Evolutionary conservation across 1,140 invertebrate species (phyloP).

Genomic region (Capitella teleta): DNA sequence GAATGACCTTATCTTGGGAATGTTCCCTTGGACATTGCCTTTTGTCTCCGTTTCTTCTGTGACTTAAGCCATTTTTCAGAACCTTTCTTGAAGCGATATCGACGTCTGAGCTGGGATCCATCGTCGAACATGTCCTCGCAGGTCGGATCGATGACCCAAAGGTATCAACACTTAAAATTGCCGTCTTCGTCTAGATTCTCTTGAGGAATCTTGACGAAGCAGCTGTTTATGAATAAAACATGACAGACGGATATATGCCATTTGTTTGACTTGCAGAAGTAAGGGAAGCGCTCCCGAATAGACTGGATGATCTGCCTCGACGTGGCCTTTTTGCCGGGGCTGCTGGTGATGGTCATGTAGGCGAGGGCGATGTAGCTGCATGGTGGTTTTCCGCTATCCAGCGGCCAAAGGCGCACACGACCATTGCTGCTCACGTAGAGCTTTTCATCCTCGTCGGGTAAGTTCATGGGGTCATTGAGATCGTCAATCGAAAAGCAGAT

Average conservation of each 20-base stretch:
- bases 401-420: too few species aligned
- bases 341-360: slow-evolving; percentile 51
- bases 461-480: too few species aligned
- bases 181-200: slow-evolving; percentile 36
- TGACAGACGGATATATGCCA: slow-evolving; percentile 41
- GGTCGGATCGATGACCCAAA: slow-evolving; percentile 38
- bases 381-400: too few species aligned
- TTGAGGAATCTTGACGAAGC: slow-evolving; percentile 38
- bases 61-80: slow-evolving; percentile 1
- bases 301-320: slow-evolving; percentile 43
- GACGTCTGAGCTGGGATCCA: slow-evolving; percentile 33
- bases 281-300: slow-evolving; percentile 37
- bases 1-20: too few species aligned
- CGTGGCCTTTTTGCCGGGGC: slow-evolving; percentile 46
- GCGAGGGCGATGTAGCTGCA: slow-evolving; percentile 55
- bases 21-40: too few species aligned
- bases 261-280: slow-evolving; percentile 39
- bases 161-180: too few species aligned
- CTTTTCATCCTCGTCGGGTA: too few species aligned
- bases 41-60: too few species aligned
- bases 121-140: slow-evolving; percentile 43
- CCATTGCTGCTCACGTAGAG: too few species aligned
- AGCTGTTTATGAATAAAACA: slow-evolving; percentile 39
- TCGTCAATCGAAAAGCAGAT: too few species aligned
- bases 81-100: slow-evolving; percentile 32